Base-by-base conservation (phyloP, 2,888 invertebrate species). In the Dicyrtoma fusca region DNA sequence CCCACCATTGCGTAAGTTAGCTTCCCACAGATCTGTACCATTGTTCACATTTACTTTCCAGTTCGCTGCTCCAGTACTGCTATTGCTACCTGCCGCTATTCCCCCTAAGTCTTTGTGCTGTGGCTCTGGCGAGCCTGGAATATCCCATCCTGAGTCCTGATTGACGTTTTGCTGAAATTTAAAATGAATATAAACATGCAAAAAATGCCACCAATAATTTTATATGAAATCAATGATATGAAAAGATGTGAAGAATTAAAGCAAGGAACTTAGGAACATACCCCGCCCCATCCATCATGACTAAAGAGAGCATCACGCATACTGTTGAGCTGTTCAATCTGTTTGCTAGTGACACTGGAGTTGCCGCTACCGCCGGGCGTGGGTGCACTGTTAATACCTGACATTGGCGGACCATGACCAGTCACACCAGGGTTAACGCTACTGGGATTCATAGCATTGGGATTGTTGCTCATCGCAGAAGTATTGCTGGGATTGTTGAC, bases 101-200 rank as follows among this genome's bases (percentile, higher is more conserved):
- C 78, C 77, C 42, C 57, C 61, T 86, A 85, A 86, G 77, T 87
- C 86, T 75, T 84, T 84, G 75, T 82, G 80, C n/a, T 88, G 87
- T 47, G 94, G 94, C 83, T 94, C 94, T 1, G 94, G 94, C 68
- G 94, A 92, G 74, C 91, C 89, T 68, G 95, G 94, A 62, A 95
- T 91, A 83, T 95, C 95, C 95, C 95, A 95, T 82, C 91, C 91
- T 49, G 93, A 92, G 82, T 95, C 95, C 87, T 95, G 95, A 84
- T 95, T 95, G 26, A 95, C 94, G 82, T 94, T 92, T 88, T 94
- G 92, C 89, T 90, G 83, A 59, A 84, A n/a, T n/a, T n/a, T n/a
- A n/a, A n/a, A 83, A 79, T 75, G 76, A 75, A 81, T 80, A n/a
- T n/a, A n/a, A 81, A 73, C 73, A 75, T 62, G 72, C 71, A 74